A percentile compares a stretch with the other conserved stretches of the same genome.
These are phyloP conservation scores for Aricia agestis DNA, from an alignment of 1,140 invertebrate genomes.

Conservation along the genomic window DNA sequence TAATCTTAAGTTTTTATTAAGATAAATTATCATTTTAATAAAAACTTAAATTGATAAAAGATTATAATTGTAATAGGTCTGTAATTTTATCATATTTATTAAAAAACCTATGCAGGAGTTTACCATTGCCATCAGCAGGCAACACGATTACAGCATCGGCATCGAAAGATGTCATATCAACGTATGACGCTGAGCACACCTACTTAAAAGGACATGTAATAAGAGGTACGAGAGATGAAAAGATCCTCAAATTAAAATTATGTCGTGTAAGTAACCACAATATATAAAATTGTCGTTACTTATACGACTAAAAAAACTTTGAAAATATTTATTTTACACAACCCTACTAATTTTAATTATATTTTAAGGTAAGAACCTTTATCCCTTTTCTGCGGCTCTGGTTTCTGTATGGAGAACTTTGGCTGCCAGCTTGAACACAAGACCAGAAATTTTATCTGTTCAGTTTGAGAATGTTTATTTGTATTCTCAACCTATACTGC, in stretches of 20 bases:
- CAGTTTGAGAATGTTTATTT: constrained; percentile 37
- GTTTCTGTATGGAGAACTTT: constrained; percentile 49
- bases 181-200: constrained; percentile 24
- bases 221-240: not conserved
- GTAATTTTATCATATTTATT: not conserved
- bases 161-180: constrained; percentile 28
- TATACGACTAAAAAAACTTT: no score
- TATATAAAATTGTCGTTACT: no score
- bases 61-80: no score
- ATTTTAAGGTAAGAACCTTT: constrained; percentile 37
- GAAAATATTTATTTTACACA: no score
- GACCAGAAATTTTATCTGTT: constrained; percentile 33
- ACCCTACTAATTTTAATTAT: not conserved
- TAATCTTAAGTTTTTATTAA: no score
- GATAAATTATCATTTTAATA: no score
- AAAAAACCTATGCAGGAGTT: constrained; percentile 16
- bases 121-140: not conserved
- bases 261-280: no score
- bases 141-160: constrained; percentile 1
- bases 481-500: constrained; percentile 36
- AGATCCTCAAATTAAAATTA: not conserved
- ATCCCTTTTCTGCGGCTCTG: constrained; percentile 41
- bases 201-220: constrained; percentile 6
- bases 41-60: no score
- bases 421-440: constrained; percentile 30